Evolutionary conservation across 2,797 vertebrate species (phyloP).

Genomic region (Pangasius krempfi): DNA sequence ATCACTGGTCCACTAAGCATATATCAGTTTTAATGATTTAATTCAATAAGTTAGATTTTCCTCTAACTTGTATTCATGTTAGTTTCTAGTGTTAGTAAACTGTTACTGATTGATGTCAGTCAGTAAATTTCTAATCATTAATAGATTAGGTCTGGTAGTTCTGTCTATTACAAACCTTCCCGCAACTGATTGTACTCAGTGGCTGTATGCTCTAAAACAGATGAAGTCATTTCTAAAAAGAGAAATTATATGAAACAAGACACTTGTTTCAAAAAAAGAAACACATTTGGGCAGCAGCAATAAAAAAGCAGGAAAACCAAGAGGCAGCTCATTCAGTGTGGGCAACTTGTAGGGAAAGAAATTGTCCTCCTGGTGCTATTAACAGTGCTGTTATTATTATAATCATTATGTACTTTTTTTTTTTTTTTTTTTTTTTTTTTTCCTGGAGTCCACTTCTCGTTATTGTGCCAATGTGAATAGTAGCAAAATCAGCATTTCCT

Average conservation of each 20-base stretch:
- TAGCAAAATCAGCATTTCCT: background rate
- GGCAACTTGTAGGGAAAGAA: constrained; percentile 19
- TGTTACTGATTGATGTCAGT: constrained; percentile 11
- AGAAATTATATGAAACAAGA: constrained; percentile 57
- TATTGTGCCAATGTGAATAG: background rate
- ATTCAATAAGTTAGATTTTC: background rate
- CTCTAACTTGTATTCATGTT: constrained; percentile 34
- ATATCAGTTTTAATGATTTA: background rate
- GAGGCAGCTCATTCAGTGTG: background rate
- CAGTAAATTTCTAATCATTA: constrained; percentile 35
- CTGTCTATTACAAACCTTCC: constrained; percentile 63
- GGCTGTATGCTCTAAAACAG: constrained; percentile 60
- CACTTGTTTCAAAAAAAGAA: constrained; percentile 48
- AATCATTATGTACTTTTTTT: too few species aligned
- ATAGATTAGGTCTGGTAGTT: constrained; percentile 37
- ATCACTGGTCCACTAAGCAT: background rate
- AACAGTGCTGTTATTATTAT: background rate
- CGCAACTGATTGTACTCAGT: constrained; percentile 57
- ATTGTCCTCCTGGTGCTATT: constrained; percentile 15
- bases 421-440: too few species aligned
- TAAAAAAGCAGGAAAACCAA: constrained; percentile 9
- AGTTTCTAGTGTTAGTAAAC: constrained; percentile 54
- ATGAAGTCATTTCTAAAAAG: constrained; percentile 61
- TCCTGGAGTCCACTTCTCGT: background rate
- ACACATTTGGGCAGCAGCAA: background rate